Conservation (phyloP, 2,113 vertebrate genomes). For the Nicator chloris region DNA sequence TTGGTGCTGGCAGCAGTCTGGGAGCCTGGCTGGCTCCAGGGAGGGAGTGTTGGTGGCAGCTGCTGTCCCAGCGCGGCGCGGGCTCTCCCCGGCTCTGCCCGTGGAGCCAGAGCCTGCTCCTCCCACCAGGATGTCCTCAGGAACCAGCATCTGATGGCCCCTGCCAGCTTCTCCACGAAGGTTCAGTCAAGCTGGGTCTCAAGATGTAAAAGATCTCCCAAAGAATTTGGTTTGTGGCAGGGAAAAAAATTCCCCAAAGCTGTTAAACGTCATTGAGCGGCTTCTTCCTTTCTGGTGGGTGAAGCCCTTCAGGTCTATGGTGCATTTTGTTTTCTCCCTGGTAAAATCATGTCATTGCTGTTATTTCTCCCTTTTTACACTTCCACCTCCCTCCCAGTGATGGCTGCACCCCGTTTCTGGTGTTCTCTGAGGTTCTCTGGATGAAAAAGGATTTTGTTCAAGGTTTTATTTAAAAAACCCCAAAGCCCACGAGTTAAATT, state of each 20-base stretch:
- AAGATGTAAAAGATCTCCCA: not conserved
- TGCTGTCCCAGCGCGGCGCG: not conserved
- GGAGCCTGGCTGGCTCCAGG: not conserved
- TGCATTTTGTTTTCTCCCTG: not conserved
- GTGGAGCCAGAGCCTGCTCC: not conserved
- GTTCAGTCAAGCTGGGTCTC: not conserved
- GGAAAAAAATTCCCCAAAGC: not conserved
- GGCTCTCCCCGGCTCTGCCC: not conserved
- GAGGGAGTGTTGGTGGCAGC: not conserved
- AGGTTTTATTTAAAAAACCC: not conserved
- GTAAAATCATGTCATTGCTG: not conserved
- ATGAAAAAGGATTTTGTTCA: not conserved
- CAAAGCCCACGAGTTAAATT: not conserved
- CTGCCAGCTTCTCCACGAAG: not conserved
- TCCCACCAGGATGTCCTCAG: not conserved
- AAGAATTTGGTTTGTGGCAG: not conserved
- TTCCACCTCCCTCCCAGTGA: not conserved
- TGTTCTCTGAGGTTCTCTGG: not conserved
- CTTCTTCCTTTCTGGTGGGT: not conserved
- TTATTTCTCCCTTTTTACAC: not conserved
- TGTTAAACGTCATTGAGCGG: not conserved
- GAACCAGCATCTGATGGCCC: not conserved
- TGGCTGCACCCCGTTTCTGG: not conserved
- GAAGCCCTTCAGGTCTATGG: not conserved
- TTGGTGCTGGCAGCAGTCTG: not conserved